Evolutionary conservation across 2,113 vertebrate species (phyloP).

Genomic region (Trichechus manatus): DNA sequence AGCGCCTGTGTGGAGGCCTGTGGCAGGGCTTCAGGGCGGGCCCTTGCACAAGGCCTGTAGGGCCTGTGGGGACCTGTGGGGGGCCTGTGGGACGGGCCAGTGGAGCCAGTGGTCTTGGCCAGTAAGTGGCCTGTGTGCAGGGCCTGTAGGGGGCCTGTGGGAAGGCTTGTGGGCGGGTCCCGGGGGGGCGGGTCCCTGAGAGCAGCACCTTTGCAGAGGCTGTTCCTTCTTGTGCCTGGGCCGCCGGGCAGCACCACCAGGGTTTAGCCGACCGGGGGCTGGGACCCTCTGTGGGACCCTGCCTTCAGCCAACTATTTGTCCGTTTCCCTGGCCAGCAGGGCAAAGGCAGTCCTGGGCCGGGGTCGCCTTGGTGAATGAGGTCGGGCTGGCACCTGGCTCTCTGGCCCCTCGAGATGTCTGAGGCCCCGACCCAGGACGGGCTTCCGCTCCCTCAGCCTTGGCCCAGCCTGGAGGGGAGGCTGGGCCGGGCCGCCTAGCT

Average conservation of each 20-base stretch:
- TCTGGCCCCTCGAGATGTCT: too few relatives aligned
- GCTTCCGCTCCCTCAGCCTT: background rate
- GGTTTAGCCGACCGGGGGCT: background rate
- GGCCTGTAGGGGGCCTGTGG: too few relatives aligned
- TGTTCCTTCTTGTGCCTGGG: background rate
- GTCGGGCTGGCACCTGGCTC: background rate
- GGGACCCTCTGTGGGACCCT: too few relatives aligned
- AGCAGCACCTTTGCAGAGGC: background rate
- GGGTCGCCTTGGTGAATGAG: background rate
- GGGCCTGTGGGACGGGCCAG: background rate
- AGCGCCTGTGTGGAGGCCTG: background rate
- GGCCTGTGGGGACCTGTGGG: background rate
- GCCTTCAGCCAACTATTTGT: background rate
- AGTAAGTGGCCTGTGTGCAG: too few relatives aligned
- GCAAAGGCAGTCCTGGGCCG: rapidly evolving
- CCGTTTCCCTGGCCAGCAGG: background rate
- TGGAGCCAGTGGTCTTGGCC: background rate
- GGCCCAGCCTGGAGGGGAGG: background rate
- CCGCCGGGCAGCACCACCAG: background rate
- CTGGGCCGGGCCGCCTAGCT: background rate
- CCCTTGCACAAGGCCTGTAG: too few relatives aligned
- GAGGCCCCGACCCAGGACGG: background rate
- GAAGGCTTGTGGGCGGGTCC: background rate
- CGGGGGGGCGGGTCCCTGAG: background rate
- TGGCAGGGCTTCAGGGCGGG: too few relatives aligned